Evolutionary conservation across 1,140 invertebrate genomes (phyloP).

Genomic region (Neelides sp.): DNA sequence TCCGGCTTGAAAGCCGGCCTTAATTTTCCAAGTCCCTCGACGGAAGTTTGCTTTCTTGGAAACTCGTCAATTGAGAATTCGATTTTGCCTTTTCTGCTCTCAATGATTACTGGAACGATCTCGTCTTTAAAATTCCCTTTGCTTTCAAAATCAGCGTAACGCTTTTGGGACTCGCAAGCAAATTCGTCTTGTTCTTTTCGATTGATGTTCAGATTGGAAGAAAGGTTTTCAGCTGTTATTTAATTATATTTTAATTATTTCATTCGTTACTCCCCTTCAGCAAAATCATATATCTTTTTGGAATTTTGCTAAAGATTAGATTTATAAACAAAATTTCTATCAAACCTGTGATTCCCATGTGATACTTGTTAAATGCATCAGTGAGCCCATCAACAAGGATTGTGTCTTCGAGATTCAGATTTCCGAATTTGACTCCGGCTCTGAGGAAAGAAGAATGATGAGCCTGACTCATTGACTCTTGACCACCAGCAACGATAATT

Average conservation of each 20-base stretch:
- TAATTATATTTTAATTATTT: slow-evolving; percentile 4
- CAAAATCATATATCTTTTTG: slow-evolving; percentile 4
- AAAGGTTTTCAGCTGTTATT: slow-evolving; percentile 60
- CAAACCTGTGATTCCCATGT: slow-evolving; percentile 73
- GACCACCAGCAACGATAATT: slow-evolving; percentile 66
- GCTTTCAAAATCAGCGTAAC: slow-evolving; percentile 49
- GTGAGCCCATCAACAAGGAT: slow-evolving; percentile 65
- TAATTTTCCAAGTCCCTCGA: slow-evolving; percentile 48
- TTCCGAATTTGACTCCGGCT: slow-evolving; percentile 55
- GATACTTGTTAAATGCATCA: slow-evolving; percentile 62
- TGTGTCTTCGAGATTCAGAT: slow-evolving; percentile 51
- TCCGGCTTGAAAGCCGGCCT: slow-evolving; percentile 51
- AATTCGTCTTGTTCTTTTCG: slow-evolving; percentile 63
- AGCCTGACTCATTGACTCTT: slow-evolving; percentile 73
- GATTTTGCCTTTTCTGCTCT: slow-evolving; percentile 39
- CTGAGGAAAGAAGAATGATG: slow-evolving; percentile 57
- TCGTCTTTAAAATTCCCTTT: slow-evolving; percentile 55
- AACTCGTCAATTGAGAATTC: slow-evolving; percentile 52
- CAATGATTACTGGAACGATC: slow-evolving; percentile 50
- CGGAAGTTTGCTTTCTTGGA: slow-evolving; percentile 47
- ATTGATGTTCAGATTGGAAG: slow-evolving; percentile 52
- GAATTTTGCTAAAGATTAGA: not conserved
- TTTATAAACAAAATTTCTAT: slow-evolving; percentile 9
- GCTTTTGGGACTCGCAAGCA: slow-evolving; percentile 58
- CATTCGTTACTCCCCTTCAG: not conserved